Percentiles rank a stretch among this genome's conserved stretches.
Conservation (phyloP, 2,888 invertebrate genomes). For the Andrena praecox region DNA sequence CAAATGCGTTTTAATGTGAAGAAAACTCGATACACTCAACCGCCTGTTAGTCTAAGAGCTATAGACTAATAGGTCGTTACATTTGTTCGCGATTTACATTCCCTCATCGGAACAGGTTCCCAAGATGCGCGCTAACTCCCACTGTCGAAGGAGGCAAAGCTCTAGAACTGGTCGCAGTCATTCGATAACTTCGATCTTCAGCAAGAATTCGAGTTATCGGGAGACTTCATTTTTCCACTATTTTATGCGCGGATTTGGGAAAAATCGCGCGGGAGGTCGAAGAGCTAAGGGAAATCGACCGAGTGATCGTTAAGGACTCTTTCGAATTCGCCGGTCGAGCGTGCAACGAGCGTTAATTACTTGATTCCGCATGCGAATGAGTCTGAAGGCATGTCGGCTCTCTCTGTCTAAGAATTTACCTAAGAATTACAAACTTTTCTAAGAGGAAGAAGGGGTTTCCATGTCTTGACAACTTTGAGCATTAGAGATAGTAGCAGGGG, state of each 20-base stretch:
- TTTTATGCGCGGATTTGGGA: not conserved
- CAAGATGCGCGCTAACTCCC: not conserved
- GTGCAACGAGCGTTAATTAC: slow-evolving; percentile 62
- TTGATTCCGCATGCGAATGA: slow-evolving; percentile 43
- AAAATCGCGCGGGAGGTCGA: slow-evolving; percentile 18
- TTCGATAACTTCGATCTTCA: slow-evolving; percentile 1
- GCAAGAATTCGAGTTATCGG: not conserved
- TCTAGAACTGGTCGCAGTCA: not conserved
- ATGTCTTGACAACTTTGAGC: not conserved
- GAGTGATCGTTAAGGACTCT: slow-evolving; percentile 25
- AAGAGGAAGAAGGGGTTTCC: not conserved
- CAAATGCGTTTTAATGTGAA: not conserved
- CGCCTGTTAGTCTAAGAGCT: not conserved
- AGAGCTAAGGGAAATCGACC: slow-evolving; percentile 9
- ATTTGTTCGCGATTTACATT: slow-evolving; percentile 4
- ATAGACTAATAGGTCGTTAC: slow-evolving; percentile 7
- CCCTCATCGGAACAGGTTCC: slow-evolving; percentile 6
- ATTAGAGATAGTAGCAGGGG: not conserved
- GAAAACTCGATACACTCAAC: not conserved
- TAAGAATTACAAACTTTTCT: not conserved
- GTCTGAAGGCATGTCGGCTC: not conserved
- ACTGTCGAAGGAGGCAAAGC: not conserved
- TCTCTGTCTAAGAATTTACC: not conserved
- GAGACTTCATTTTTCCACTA: not conserved
- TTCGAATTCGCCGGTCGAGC: slow-evolving; percentile 19